Percentiles rank a stretch among this genome's conserved stretches.
These are phyloP conservation scores for Abramis brama DNA, from an alignment of 2,113 vertebrate genomes.

Conservation along the genomic window DNA sequence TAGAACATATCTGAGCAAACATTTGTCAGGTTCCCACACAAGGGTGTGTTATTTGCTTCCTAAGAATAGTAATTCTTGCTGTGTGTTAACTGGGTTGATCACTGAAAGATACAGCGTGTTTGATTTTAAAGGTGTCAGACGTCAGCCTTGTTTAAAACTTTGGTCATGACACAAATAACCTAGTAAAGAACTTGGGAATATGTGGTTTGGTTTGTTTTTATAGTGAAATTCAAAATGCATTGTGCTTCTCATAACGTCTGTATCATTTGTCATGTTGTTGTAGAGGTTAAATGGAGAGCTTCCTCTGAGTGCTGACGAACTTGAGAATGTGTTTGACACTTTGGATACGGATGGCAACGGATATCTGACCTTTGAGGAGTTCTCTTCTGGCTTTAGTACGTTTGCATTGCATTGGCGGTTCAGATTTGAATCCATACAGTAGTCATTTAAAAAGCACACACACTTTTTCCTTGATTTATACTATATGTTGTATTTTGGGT, in stretches of 20 bases:
- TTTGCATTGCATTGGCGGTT: constrained; percentile 50
- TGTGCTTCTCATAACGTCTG: neutral
- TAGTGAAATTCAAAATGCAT: neutral
- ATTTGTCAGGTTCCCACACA: constrained; percentile 14
- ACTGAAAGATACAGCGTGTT: neutral
- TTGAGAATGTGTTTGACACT: constrained; percentile 89
- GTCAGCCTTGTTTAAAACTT: neutral
- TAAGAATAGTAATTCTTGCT: constrained; percentile 25
- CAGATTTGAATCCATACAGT: neutral
- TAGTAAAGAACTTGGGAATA: neutral
- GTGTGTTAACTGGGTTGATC: constrained; percentile 36
- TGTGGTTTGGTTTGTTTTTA: neutral
- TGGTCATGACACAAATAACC: neutral
- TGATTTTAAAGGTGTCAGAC: neutral
- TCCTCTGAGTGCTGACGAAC: constrained; percentile 84
- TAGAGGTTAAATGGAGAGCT: constrained; percentile 78
- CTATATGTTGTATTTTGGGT: neutral
- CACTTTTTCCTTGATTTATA: neutral
- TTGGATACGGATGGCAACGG: constrained; percentile 89
- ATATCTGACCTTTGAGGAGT: constrained; percentile 87
- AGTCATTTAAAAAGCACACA: neutral
- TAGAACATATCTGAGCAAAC: constrained; percentile 36
- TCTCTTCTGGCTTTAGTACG: constrained; percentile 89
- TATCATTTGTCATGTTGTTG: constrained; percentile 51
- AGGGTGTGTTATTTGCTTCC: constrained; percentile 46